A percentile compares a stretch with the other conserved stretches of the same genome.
These are phyloP conservation scores for Tuberolachnus salignus DNA, from an alignment of 2,888 invertebrate species.

Conservation along the genomic window DNA sequence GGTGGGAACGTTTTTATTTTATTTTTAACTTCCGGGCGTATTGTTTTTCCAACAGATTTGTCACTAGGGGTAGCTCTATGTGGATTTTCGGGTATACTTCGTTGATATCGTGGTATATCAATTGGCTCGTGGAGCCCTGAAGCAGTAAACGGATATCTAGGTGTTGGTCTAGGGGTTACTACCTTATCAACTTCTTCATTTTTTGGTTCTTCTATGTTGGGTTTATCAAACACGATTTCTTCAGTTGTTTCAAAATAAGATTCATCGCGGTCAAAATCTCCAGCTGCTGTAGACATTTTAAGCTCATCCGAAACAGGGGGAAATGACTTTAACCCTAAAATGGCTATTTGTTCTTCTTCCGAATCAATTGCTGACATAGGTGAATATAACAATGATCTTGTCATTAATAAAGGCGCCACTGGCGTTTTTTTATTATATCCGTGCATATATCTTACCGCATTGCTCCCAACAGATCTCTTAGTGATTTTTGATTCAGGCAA, in stretches of 20 bases:
- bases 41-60: background rate
- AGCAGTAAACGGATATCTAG: conserved; percentile 53
- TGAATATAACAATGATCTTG: conserved; percentile 36
- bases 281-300: conserved; percentile 47
- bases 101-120: conserved; percentile 78
- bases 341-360: conserved; percentile 44
- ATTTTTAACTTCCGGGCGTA: background rate
- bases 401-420: conserved; percentile 5
- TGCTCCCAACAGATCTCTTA: conserved; percentile 21
- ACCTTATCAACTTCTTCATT: background rate
- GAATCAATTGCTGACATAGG: conserved; percentile 33
- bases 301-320: conserved; percentile 56
- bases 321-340: conserved; percentile 44
- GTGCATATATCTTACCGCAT: conserved; percentile 42
- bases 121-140: conserved; percentile 71
- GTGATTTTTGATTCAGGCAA: conserved; percentile 14
- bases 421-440: conserved; percentile 45
- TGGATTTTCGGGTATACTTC: conserved; percentile 59
- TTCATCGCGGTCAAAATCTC: conserved; percentile 37
- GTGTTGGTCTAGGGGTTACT: background rate
- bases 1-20: background rate
- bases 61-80: conserved; percentile 12
- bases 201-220: background rate
- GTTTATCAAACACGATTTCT: conserved; percentile 29
- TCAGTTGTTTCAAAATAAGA: conserved; percentile 2